Evolutionary conservation across 1,140 invertebrate genomes (phyloP).

Genomic region (Drosophila novamexicana): DNA sequence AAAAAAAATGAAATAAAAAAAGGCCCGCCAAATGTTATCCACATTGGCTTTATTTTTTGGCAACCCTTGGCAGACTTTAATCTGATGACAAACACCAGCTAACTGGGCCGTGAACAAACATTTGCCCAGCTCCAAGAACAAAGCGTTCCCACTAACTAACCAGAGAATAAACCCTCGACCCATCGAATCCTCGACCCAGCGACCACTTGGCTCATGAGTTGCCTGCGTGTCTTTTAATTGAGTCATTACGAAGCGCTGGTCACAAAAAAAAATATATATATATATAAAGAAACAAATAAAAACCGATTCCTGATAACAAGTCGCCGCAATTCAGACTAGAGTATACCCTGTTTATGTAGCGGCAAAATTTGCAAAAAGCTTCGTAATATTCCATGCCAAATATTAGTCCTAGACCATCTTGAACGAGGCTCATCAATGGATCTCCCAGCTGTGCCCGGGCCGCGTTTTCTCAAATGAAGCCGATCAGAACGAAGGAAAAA

Average conservation of each 20-base stretch:
- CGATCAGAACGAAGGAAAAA: too few relatives aligned
- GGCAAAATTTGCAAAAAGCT: too few relatives aligned
- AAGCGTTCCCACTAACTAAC: conserved; percentile 7
- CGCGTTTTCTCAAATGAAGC: too few relatives aligned
- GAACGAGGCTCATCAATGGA: too few relatives aligned
- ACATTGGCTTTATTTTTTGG: conserved; percentile 31
- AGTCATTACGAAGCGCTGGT: conserved; percentile 65
- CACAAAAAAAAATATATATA: conserved; percentile 23
- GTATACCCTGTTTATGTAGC: too few relatives aligned
- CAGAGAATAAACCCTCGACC: background rate
- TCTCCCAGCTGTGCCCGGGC: too few relatives aligned
- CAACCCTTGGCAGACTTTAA: conserved; percentile 53
- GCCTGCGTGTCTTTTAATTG: conserved; percentile 75
- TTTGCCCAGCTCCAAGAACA: conserved; percentile 49
- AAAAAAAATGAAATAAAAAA: too few relatives aligned
- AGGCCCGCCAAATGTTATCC: background rate
- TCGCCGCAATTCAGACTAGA: background rate
- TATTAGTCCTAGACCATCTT: too few relatives aligned
- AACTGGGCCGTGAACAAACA: conserved; percentile 68
- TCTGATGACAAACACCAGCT: conserved; percentile 70
- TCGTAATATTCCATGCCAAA: too few relatives aligned
- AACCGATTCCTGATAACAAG: background rate
- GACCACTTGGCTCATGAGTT: conserved; percentile 43
- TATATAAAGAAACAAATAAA: background rate
- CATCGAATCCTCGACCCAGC: background rate